Percentiles rank a stretch among this genome's conserved stretches.
Evolutionary conservation across 2,888 invertebrate genomes (phyloP).

Genomic region (Sarcophaga rosellei): DNA sequence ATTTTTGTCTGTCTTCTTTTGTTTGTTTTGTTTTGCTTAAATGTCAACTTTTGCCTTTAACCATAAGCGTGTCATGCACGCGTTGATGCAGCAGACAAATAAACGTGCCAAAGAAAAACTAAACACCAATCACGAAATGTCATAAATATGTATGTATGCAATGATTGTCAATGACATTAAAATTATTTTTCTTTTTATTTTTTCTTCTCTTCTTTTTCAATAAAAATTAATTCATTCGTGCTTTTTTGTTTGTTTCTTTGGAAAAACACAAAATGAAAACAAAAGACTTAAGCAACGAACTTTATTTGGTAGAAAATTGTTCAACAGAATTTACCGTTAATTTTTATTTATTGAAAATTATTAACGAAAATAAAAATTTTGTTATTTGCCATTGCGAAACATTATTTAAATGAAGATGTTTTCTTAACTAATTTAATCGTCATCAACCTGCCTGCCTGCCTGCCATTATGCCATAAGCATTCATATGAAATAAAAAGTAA

Average conservation of each 20-base stretch:
- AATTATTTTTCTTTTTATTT: background rate
- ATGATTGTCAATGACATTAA: conserved; percentile 65
- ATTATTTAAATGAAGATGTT: no score
- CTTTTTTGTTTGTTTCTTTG: conserved; percentile 23
- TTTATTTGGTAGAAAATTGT: background rate
- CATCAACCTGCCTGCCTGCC: no score
- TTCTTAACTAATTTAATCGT: no score
- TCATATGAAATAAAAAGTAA: no score
- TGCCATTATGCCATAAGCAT: no score
- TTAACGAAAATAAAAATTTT: no score
- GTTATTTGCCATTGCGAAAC: no score
- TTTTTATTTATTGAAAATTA: no score
- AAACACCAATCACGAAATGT: conserved; percentile 60
- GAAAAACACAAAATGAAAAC: background rate
- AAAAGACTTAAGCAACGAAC: no score
- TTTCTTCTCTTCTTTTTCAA: conserved; percentile 4
- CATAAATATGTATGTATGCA: conserved; percentile 54
- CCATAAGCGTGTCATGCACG: conserved; percentile 66
- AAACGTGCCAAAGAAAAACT: background rate
- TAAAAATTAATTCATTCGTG: conserved; percentile 49
- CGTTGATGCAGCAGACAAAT: conserved; percentile 57
- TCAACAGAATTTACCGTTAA: background rate
- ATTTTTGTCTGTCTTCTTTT: background rate
- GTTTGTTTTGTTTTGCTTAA: conserved; percentile 12
- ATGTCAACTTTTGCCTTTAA: conserved; percentile 60